Conservation (phyloP, 2,888 invertebrate genomes). For the Willowsia nigromaculata region DNA sequence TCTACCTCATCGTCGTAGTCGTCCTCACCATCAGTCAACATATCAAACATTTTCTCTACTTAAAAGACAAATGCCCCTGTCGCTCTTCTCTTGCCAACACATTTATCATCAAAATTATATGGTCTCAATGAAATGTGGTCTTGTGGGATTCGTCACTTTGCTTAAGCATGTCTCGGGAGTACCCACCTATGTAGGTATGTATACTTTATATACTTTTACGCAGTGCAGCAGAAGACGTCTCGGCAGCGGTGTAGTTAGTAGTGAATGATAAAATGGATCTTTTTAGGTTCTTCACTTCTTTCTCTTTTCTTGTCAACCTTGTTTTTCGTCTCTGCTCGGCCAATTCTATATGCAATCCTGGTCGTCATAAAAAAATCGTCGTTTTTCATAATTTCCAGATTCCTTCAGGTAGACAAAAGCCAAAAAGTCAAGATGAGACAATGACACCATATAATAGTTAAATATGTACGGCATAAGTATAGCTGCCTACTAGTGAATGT, state of each 20-base stretch:
- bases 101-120: constrained; percentile 76
- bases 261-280: constrained; percentile 53
- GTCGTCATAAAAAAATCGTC: constrained; percentile 66
- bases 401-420: constrained; percentile 63
- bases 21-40: constrained; percentile 62
- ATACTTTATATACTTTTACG: not conserved
- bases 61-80: constrained; percentile 74
- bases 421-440: constrained; percentile 65
- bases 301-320: constrained; percentile 54
- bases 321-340: constrained; percentile 24
- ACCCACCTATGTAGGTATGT: not conserved
- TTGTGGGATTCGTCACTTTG: constrained; percentile 73
- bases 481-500: not conserved
- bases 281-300: constrained; percentile 1
- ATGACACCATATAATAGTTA: constrained; percentile 41
- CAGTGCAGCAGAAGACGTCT: not conserved
- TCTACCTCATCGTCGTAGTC: constrained; percentile 25
- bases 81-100: constrained; percentile 65
- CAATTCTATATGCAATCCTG: constrained; percentile 67
- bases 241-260: not conserved
- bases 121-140: constrained; percentile 75
- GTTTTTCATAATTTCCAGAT: constrained; percentile 70
- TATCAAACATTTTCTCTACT: constrained; percentile 54
- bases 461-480: not conserved
- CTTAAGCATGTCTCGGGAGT: constrained; percentile 43